Evolutionary conservation across 2,113 vertebrate species (phyloP), one percentile per base, ranked within the genome.

Genomic region (Lynx canadensis): DNA sequence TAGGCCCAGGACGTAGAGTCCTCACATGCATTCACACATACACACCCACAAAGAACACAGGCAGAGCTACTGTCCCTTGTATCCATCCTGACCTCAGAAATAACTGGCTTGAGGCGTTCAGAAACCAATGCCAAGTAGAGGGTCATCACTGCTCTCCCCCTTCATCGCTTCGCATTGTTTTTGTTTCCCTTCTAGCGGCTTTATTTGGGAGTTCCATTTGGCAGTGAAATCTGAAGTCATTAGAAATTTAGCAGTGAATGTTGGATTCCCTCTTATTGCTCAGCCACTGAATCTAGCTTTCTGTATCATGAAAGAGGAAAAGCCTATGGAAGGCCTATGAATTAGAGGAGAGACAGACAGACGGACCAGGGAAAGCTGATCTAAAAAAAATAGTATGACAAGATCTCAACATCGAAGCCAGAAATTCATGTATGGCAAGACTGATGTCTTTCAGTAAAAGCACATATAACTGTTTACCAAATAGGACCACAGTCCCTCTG

Each of bases 391-490:
- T 13, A 50, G 21, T 36, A 60, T 57, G 27, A 89, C 57, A 60
- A 68, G 68, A 85, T 95, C 38, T 73, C 90, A 95, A 33, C 69
- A 66, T 0, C 45, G n/a, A 96, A 92, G n/a, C 18, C 60, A 92
- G 71, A 89, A 87, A 91, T 78, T 73, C 87, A 88, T 69, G 69
- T n/a, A 71, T 68, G 52, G 31, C 45, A 88, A 94, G 76, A 87
- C 15, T 16, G 7, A 31, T 78, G 7, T 85, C 60, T 85, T 90
- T 88, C 57, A 73, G 66, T 66, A 87, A 95, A 80, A 95, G 38
- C 89, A 76, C 85, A 91, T 50, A n/a, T 60, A 73, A 90, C 90
- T 74, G 36, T 85, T 95, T 81, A 91, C 81, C 90, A 88, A 95
- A 78, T 85, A 69, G 36, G 81, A 63, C 81, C 90, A 94, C 57